These are phyloP conservation scores for Sussaba pulchella DNA, from an alignment of 2,888 invertebrate genomes.

Conservation along the genomic window DNA sequence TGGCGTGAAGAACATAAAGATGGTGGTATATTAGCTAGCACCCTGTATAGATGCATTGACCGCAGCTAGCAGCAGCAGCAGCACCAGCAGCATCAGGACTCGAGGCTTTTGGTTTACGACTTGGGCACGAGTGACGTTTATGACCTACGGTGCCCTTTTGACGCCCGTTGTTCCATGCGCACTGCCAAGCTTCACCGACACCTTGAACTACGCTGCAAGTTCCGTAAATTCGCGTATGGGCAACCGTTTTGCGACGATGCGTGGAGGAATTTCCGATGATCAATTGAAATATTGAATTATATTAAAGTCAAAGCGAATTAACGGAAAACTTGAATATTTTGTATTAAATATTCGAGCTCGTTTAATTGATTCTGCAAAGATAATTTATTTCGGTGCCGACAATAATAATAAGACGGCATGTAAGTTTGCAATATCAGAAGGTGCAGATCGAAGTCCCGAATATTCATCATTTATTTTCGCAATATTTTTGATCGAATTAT, in stretches of 20 bases:
- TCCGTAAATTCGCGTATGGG: too few relatives aligned
- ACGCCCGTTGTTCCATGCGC: conserved; percentile 68
- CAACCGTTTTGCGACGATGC: too few relatives aligned
- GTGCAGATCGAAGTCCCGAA: too few relatives aligned
- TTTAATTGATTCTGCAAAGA: too few relatives aligned
- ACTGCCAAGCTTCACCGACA: conserved; percentile 57
- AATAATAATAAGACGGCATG: too few relatives aligned
- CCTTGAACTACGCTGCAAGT: conserved; percentile 23
- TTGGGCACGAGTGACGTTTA: conserved; percentile 80
- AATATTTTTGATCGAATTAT: too few relatives aligned
- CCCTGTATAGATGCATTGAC: conserved; percentile 64
- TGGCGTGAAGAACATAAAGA: background rate
- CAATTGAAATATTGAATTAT: background rate
- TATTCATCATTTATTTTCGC: too few relatives aligned
- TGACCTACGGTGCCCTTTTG: conserved; percentile 79
- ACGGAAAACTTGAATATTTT: background rate
- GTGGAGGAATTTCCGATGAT: background rate
- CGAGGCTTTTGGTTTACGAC: conserved; percentile 80
- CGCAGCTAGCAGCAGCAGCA: conserved; percentile 61
- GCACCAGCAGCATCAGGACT: conserved; percentile 12
- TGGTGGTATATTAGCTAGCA: conserved; percentile 6
- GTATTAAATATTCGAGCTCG: too few relatives aligned
- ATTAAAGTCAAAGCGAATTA: background rate
- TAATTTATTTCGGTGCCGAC: too few relatives aligned
- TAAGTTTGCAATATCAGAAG: too few relatives aligned